Conservation (phyloP, 1,140 invertebrate species). For the Platyscapa corneri region DNA sequence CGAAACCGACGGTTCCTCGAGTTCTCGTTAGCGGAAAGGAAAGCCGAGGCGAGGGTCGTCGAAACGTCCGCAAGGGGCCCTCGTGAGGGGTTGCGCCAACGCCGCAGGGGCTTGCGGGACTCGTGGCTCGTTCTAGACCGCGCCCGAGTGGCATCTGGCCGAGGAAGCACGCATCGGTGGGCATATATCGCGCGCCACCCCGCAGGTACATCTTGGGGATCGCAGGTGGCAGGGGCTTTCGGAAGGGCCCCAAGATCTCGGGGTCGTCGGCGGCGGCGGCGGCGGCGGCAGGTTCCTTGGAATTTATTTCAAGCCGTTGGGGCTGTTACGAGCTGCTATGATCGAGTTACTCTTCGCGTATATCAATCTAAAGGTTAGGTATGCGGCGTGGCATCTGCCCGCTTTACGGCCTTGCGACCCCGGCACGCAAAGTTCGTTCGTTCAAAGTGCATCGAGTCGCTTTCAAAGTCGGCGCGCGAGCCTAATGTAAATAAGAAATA, state of each 20-base stretch:
- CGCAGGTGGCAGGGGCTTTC: slow-evolving; percentile 63
- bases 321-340: slow-evolving; percentile 17
- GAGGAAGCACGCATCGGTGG: slow-evolving; percentile 67
- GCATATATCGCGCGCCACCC: slow-evolving; percentile 61
- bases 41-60: too few relatives aligned
- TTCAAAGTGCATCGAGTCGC: too few relatives aligned
- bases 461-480: too few relatives aligned
- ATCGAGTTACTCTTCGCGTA: slow-evolving; percentile 21
- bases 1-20: too few relatives aligned
- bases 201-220: slow-evolving; percentile 66
- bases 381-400: neutral
- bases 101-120: neutral
- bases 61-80: neutral
- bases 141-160: slow-evolving; percentile 61
- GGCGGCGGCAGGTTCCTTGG: slow-evolving; percentile 34
- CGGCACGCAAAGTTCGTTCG: too few relatives aligned
- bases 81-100: neutral
- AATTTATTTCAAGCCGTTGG: slow-evolving; percentile 8
- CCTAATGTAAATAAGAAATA: neutral
- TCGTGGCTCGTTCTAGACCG: neutral
- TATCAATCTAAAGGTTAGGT: neutral
- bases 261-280: too few relatives aligned
- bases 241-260: neutral
- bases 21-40: too few relatives aligned
- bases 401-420: neutral